Evolutionary conservation across 2,113 vertebrate genomes (phyloP).

Genomic region (Pseudopodoces humilis): DNA sequence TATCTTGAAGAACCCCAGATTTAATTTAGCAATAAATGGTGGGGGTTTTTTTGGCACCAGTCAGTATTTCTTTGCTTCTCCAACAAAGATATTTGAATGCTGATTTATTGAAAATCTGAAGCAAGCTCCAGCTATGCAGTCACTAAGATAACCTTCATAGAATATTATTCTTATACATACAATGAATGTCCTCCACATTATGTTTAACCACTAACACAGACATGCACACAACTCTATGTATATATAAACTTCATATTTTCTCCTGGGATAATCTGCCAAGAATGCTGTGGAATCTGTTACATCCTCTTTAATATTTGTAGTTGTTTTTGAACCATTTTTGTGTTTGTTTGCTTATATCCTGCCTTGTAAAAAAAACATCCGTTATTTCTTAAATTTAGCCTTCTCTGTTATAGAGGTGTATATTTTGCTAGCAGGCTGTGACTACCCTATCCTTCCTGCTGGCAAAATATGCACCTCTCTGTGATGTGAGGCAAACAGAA

Average conservation of each 20-base stretch:
- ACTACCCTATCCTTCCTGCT: conserved; percentile 45
- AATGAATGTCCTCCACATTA: not conserved
- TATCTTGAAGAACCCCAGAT: not conserved
- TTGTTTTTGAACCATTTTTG: conserved; percentile 28
- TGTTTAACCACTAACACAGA: not conserved
- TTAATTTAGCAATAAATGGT: not conserved
- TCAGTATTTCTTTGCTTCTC: not conserved
- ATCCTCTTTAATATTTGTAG: conserved; percentile 35
- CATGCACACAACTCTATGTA: not conserved
- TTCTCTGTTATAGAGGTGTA: conserved; percentile 7
- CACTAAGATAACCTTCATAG: not conserved
- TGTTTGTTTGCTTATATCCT: conserved; percentile 57
- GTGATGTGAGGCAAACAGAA: not conserved
- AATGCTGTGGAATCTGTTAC: conserved; percentile 1
- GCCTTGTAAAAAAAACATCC: conserved; percentile 38
- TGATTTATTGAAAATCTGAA: not conserved
- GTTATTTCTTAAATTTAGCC: conserved; percentile 45
- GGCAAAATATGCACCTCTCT: conserved; percentile 2
- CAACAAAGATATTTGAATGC: not conserved
- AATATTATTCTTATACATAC: not conserved
- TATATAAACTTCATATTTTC: not conserved
- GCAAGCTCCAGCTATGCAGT: not conserved
- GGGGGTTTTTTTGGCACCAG: not conserved
- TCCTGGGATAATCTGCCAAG: conserved; percentile 20
- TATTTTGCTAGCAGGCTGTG: conserved; percentile 53